phyloP scores from a whole-genome alignment of 2,113 vertebrate species.

The Leucopternis melanops region DNA sequence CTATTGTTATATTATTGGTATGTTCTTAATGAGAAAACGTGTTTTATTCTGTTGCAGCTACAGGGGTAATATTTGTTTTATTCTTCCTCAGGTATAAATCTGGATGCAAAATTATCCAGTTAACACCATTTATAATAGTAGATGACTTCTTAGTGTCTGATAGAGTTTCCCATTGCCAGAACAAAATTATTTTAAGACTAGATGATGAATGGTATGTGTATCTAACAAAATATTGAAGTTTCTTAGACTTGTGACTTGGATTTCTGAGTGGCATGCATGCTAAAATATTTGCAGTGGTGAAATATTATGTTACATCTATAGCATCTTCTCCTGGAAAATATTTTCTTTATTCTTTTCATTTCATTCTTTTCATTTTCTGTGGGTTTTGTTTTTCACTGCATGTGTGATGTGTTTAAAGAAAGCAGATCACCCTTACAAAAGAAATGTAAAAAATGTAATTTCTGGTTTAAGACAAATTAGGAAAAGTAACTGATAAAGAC shows the following conservation, averaged over 20 bases:
- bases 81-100: neutral
- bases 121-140: neutral
- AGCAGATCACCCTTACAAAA: neutral
- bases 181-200: neutral
- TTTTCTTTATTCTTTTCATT: neutral
- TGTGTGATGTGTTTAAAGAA: neutral
- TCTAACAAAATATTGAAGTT: neutral
- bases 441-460: neutral
- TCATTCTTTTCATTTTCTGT: neutral
- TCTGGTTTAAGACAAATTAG: neutral
- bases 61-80: neutral
- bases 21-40: neutral
- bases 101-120: neutral
- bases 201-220: neutral
- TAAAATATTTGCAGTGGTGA: neutral
- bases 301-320: neutral
- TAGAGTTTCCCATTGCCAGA: neutral
- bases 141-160: neutral
- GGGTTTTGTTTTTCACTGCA: neutral
- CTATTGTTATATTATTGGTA: neutral
- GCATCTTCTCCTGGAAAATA: neutral
- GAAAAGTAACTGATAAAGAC: neutral
- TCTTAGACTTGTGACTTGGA: neutral
- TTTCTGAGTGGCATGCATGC: neutral
- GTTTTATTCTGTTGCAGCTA: neutral